A percentile compares a stretch with the other conserved stretches of the same genome.
Evolutionary conservation across 2,888 invertebrate genomes (phyloP).

Genomic region (Catocala nupta): DNA sequence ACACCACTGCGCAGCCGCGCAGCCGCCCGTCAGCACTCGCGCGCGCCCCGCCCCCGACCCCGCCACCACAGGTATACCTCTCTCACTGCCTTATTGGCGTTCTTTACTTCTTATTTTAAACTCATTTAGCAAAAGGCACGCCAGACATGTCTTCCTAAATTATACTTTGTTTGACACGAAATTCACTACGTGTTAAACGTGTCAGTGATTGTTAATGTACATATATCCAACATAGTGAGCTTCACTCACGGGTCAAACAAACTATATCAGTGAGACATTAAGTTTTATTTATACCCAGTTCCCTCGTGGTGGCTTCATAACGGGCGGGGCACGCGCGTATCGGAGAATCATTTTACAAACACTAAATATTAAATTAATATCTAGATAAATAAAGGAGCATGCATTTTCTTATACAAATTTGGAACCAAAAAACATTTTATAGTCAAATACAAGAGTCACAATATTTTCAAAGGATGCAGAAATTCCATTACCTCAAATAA

Average conservation of each 20-base stretch:
- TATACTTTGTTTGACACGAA: no score
- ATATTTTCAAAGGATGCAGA: background rate
- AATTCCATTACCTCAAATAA: no score
- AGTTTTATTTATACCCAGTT: background rate
- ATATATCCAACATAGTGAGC: no score
- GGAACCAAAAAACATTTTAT: slow-evolving; percentile 12
- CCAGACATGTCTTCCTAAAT: no score
- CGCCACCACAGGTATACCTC: background rate
- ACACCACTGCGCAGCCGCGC: slow-evolving; percentile 83
- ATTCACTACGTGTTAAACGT: no score
- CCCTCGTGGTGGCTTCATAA: background rate
- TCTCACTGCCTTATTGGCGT: no score
- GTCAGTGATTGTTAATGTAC: no score
- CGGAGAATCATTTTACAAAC: background rate
- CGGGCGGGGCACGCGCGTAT: background rate
- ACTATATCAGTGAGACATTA: no score
- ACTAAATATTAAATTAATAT: slow-evolving; percentile 8
- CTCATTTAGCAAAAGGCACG: no score
- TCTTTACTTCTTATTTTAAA: no score
- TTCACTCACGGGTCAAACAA: no score
- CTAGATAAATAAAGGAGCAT: slow-evolving; percentile 32
- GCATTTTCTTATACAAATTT: slow-evolving; percentile 23
- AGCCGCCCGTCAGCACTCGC: slow-evolving; percentile 16
- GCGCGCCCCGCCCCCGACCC: background rate
- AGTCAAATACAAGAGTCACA: slow-evolving; percentile 19